Base-by-base conservation (phyloP, 2,113 vertebrate genomes). In the Pygoscelis adeliae region DNA sequence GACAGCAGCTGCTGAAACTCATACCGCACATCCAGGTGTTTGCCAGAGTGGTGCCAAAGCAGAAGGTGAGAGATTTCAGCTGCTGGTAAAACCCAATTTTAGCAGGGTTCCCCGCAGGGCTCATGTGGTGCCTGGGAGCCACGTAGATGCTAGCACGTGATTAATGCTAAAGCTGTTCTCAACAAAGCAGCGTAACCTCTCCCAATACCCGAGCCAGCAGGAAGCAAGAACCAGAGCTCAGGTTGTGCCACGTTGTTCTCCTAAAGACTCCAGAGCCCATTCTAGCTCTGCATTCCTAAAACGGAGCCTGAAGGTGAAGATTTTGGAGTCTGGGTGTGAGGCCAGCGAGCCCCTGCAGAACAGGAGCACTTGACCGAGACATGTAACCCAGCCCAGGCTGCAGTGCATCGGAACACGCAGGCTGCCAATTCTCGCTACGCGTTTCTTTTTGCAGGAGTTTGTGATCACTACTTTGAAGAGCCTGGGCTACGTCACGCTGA, bases 401-500 rank as follows among this genome's bases (percentile, higher is more conserved):
- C 15, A 15, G 27, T 11, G 5, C 22, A 2, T 9, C 13, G 0
- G n/a, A 21, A 7, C 26, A 0, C 4, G 1, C 11, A 4, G 58
- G 29, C 27, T 16, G 59, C 19, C 32, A 0, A 0, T 1, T 9
- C 62, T 86, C 38, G 36, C 56, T 2, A 1, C 1, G 1, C 13
- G 6, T 72, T 58, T 94, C 18, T 56, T 21, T 2, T 42, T 77
- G 23, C 96, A 99, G 99, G 99, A 99, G 95, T 99, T 99, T 52
- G 99, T 99, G 21, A 98, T 99, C 97, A 99, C 99, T 2, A 99
- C 99, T 62, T 98, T 99, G n/a, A 99, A 99, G 93, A 99, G 99
- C 58, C 97, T 99, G 55, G 99, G 99, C 72, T 99, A 98, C 9
- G 97, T 99, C 80, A 99, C 99, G 1, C 97, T 99, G 52, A 99